A percentile compares a stretch with the other conserved stretches of the same genome.
Conservation (phyloP, 2,888 invertebrate genomes). For the Caenorhabditis becei region DNA sequence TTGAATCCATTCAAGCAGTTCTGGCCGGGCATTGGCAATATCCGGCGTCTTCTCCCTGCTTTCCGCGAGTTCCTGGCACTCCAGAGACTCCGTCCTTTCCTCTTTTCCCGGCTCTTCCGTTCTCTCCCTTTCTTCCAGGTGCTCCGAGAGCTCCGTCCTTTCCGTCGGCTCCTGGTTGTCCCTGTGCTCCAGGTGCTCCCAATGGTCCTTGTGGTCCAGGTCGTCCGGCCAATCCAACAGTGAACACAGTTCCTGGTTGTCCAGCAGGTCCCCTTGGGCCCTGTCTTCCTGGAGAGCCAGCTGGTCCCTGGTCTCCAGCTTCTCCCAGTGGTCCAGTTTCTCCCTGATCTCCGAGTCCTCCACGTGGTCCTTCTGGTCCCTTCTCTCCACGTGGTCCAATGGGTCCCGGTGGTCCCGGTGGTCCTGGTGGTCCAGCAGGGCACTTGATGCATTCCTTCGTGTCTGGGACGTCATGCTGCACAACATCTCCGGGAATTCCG, state of each 20-base stretch:
- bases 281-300: conserved; percentile 55
- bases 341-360: conserved; percentile 72
- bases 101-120: conserved; percentile 59
- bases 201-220: conserved; percentile 63
- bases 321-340: conserved; percentile 71
- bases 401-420: conserved; percentile 74
- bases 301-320: conserved; percentile 61
- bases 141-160: conserved; percentile 59
- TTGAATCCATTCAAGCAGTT: conserved; percentile 23
- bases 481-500: conserved; percentile 59
- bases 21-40: conserved; percentile 65
- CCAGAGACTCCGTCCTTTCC: conserved; percentile 64
- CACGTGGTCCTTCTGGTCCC: conserved; percentile 71
- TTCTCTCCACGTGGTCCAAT: conserved; percentile 73
- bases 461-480: conserved; percentile 51
- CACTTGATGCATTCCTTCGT: conserved; percentile 71
- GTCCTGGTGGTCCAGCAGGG: conserved; percentile 76
- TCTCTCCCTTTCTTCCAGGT: conserved; percentile 58
- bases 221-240: conserved; percentile 59
- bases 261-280: conserved; percentile 50
- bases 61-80: conserved; percentile 59
- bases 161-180: conserved; percentile 53
- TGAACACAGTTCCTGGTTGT: conserved; percentile 67
- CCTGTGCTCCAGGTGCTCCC: conserved; percentile 55
- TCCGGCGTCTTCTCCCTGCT: conserved; percentile 60